A percentile compares a stretch with the other conserved stretches of the same genome.
Conservation (phyloP, 2,888 invertebrate genomes). For the Camponotus fellah region DNA sequence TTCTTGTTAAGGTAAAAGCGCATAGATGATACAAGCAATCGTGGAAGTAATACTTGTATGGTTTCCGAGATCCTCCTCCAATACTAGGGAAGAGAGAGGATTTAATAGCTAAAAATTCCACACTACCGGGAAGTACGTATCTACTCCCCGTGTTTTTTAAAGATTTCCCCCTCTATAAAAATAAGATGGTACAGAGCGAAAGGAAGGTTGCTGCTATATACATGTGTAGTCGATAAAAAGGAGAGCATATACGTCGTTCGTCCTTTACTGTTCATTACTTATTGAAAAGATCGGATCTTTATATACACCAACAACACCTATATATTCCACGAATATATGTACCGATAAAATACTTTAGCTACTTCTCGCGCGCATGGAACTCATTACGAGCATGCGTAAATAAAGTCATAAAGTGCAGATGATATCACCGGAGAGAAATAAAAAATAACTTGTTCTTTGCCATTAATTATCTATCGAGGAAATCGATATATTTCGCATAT, state of each 20-base stretch:
- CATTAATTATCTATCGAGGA: background rate
- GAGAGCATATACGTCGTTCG: constrained; percentile 23
- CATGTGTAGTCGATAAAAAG: constrained; percentile 21
- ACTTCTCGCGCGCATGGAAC: background rate
- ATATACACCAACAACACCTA: constrained; percentile 7
- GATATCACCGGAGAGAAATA: background rate
- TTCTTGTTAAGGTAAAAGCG: constrained; percentile 46
- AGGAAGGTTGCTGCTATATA: constrained; percentile 29
- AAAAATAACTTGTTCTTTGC: constrained; percentile 20
- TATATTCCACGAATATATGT: constrained; percentile 6
- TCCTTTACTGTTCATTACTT: constrained; percentile 51
- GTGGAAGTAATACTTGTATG: too few relatives aligned
- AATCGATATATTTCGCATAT: background rate
- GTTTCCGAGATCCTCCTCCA: too few relatives aligned
- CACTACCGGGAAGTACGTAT: too few relatives aligned
- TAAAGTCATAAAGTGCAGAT: constrained; percentile 4
- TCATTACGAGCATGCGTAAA: constrained; percentile 12
- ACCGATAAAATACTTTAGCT: constrained; percentile 2
- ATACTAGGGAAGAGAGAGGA: too few relatives aligned
- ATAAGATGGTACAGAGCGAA: constrained; percentile 17
- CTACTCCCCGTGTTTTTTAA: too few relatives aligned
- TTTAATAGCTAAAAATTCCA: too few relatives aligned
- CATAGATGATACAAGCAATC: constrained; percentile 17
- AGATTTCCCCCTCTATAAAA: too few relatives aligned
- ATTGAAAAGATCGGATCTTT: constrained; percentile 30